phyloP scores from a whole-genome alignment of 1,140 invertebrate genomes.

The Nomia melanderi region DNA sequence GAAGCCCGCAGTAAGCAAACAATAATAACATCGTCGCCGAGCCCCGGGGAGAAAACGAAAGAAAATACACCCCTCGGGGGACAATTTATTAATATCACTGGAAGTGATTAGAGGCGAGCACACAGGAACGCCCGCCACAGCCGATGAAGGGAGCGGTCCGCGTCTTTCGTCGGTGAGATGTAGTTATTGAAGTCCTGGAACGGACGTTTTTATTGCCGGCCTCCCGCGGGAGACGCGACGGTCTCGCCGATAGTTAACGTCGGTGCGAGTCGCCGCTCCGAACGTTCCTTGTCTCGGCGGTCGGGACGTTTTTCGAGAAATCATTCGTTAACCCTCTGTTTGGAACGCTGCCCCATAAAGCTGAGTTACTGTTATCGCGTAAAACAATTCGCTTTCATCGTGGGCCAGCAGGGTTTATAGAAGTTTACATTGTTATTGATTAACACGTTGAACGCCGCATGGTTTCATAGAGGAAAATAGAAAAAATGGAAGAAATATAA shows the following conservation, averaged over 20 bases:
- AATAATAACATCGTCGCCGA: slow-evolving; percentile 55
- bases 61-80: slow-evolving; percentile 38
- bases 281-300: too few relatives aligned
- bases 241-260: background rate
- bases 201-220: slow-evolving; percentile 24
- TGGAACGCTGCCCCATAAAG: too few relatives aligned
- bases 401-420: too few relatives aligned
- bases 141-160: slow-evolving; percentile 30
- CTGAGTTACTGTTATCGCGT: too few relatives aligned
- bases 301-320: too few relatives aligned
- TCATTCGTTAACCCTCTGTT: too few relatives aligned
- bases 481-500: too few relatives aligned
- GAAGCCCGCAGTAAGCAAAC: slow-evolving; percentile 46
- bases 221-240: too few relatives aligned
- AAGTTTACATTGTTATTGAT: too few relatives aligned
- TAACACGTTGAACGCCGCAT: too few relatives aligned
- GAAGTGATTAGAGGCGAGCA: slow-evolving; percentile 40
- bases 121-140: background rate
- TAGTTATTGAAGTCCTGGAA: slow-evolving; percentile 26
- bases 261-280: background rate
- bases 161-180: slow-evolving; percentile 2
- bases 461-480: too few relatives aligned
- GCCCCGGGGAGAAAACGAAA: slow-evolving; percentile 30
- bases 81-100: slow-evolving; percentile 61
- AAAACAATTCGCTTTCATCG: too few relatives aligned